Percentiles rank a stretch among this genome's conserved stretches.
Conservation (phyloP, 2,113 vertebrate genomes). For the Orthochromis malagaraziensis region DNA sequence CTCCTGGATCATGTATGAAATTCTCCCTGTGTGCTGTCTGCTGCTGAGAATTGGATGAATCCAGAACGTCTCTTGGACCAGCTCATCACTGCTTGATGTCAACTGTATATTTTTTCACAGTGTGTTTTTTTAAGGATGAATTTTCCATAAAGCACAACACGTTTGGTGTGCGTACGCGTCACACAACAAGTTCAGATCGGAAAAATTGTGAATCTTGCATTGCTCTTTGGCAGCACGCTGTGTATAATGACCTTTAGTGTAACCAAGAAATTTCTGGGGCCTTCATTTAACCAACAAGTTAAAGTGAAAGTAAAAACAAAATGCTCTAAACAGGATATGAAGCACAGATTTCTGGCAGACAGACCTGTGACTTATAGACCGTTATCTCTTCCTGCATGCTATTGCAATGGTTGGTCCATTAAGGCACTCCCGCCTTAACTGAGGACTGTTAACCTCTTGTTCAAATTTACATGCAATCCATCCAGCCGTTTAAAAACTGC, state of each 20-base stretch:
- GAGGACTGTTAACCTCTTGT: background rate
- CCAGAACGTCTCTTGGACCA: background rate
- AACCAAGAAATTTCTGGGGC: background rate
- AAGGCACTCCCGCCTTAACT: background rate
- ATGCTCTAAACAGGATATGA: rapidly evolving
- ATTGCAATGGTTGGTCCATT: background rate
- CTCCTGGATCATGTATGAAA: background rate
- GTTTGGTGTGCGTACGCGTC: rapidly evolving
- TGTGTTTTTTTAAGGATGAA: background rate
- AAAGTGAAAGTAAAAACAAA: background rate
- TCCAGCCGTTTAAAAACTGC: background rate
- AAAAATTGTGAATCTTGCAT: background rate
- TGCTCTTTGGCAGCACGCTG: background rate
- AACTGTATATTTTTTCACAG: background rate
- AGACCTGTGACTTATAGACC: background rate
- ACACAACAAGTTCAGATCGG: rapidly evolving
- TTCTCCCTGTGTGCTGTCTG: background rate
- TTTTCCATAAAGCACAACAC: background rate
- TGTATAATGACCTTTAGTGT: background rate
- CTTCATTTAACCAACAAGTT: background rate
- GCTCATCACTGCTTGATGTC: background rate
- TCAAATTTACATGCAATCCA: background rate
- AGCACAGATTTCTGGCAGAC: background rate
- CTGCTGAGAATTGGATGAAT: background rate
- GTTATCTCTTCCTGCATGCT: background rate